These are phyloP conservation scores for Vireo griseus DNA, from an alignment of 2,797 vertebrate species.

Conservation along the genomic window DNA sequence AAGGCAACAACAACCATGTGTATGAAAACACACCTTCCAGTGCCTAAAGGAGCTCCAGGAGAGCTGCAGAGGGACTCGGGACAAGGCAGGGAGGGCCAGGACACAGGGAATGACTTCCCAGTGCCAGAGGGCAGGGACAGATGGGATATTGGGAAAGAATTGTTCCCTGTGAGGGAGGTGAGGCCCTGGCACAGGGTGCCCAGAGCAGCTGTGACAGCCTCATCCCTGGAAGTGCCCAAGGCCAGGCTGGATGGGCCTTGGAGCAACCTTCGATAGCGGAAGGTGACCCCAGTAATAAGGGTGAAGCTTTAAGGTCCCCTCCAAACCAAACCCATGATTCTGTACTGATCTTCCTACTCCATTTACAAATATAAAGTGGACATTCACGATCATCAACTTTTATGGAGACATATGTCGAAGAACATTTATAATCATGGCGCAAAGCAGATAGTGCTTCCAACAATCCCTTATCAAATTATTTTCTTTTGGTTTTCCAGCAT, in stretches of 20 bases:
- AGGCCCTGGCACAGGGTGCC: not conserved
- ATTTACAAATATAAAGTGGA: not conserved
- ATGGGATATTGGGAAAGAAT: fast-evolving
- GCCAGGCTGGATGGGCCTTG: fast-evolving
- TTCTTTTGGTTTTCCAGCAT: not conserved
- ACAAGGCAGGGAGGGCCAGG: fast-evolving
- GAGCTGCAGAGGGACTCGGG: not conserved
- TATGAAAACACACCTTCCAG: not conserved
- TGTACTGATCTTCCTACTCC: not conserved
- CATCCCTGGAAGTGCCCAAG: fast-evolving
- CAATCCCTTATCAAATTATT: not conserved
- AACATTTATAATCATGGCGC: not conserved
- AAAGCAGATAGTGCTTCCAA: not conserved
- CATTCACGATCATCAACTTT: not conserved
- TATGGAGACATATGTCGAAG: not conserved
- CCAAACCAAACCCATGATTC: not conserved
- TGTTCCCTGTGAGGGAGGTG: fast-evolving
- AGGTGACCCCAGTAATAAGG: not conserved
- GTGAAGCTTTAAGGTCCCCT: not conserved
- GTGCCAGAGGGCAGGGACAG: fast-evolving
- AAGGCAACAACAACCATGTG: fast-evolving
- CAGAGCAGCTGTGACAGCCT: not conserved
- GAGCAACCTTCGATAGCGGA: fast-evolving
- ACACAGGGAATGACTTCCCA: not conserved
- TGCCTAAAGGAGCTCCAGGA: not conserved